Base-by-base conservation (phyloP, 2,888 invertebrate species). In the Euproctis similis region DNA sequence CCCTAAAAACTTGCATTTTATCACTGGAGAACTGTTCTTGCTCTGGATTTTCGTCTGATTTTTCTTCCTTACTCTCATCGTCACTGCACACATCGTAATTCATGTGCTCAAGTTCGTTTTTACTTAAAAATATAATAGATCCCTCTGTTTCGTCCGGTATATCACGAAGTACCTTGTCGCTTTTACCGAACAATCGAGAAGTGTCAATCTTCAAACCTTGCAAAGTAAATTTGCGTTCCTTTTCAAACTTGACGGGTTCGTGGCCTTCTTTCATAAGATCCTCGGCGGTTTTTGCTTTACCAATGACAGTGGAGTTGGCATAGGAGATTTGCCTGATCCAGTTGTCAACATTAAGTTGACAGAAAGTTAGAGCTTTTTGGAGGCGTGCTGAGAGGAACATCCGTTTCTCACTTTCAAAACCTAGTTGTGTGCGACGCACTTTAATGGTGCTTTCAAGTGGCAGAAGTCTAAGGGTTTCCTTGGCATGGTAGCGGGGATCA, bases 71-170 rank as follows among this genome's bases (percentile, higher is more conserved):
- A 4, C 70, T 73, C 36, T 84, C 85, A 35, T 85, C 85, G 24
- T 85, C 85, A 45, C 84, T 86, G 39, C 82, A 85, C 18, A 84
- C 81, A 37, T 85, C 85, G 54, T 84, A 85, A 42, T 88, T 88
- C 74, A 89, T 80, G 52, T 88, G 87, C 56, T 88, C 88, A 47
- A 89, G 72, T 76, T 89, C 89, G 46, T 87, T 86, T 73, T 89
- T 89, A 59, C 88, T 89, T 43, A 89, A 73, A 64, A 89, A 89
- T 70, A 89, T 89, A n/a, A 89, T 89, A 1, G 89, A 89, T 24
- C 88, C 88, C 58, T 89, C 89, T 22, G 87, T 88, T 50, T 88
- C 89, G 36, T 88, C 85, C 1, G 85, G 85, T 26, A 85, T 85
- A 50, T 85, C 85, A 57, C 78, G 84, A 9, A 85, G 61, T 8